phyloP scores from a whole-genome alignment of 2,797 vertebrate genomes.

The Heteromormyrus szaboi region DNA sequence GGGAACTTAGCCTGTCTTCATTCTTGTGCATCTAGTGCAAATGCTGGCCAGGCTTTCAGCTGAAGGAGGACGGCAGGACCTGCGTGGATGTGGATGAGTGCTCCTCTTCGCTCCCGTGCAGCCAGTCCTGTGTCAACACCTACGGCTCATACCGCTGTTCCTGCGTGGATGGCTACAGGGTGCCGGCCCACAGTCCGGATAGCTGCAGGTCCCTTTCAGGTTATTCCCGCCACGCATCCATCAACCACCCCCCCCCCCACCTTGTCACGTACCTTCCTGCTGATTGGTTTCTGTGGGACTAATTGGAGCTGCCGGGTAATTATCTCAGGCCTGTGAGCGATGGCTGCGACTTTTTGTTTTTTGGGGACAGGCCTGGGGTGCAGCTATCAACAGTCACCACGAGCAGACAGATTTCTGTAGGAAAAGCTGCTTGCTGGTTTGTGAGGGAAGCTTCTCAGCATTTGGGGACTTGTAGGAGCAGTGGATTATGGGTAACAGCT shows the following conservation, averaged over 20 bases:
- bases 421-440: background rate
- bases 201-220: conserved; percentile 91
- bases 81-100: conserved; percentile 93
- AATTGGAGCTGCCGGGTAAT: background rate
- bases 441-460: background rate
- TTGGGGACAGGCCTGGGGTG: background rate
- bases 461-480: background rate
- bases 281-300: conserved; percentile 9
- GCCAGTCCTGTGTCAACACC: conserved; percentile 93
- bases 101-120: conserved; percentile 83
- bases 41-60: conserved; percentile 93
- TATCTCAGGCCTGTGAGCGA: background rate
- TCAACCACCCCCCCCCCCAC: background rate
- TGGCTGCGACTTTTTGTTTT: background rate
- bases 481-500: background rate
- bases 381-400: background rate
- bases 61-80: conserved; percentile 93
- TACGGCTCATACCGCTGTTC: conserved; percentile 91
- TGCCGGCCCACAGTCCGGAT: conserved; percentile 74
- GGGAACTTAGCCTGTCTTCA: background rate
- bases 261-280: background rate
- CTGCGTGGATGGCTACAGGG: conserved; percentile 87
- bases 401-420: background rate
- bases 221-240: conserved; percentile 38
- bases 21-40: conserved; percentile 71